A percentile compares a stretch with the other conserved stretches of the same genome.
phyloP scores from a whole-genome alignment of 2,797 vertebrate genomes.

The Phalanger gymnotis region DNA sequence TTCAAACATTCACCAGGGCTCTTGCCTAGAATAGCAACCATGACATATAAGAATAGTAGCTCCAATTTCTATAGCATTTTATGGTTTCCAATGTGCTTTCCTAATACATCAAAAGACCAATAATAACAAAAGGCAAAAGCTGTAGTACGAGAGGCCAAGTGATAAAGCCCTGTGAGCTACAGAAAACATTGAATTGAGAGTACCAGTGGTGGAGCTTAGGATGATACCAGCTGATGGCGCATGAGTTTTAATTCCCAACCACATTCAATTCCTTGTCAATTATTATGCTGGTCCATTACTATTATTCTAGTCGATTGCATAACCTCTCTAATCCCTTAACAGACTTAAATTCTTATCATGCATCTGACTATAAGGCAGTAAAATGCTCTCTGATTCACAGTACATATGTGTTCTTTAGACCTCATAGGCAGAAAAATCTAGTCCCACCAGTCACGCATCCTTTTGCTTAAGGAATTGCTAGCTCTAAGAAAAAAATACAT shows the following conservation, averaged over 20 bases:
- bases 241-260: slow-evolving; percentile 1
- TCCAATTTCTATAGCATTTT: background rate
- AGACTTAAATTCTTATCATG: background rate
- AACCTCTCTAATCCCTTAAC: background rate
- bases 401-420: slow-evolving; percentile 22
- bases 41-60: background rate
- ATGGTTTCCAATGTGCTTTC: background rate
- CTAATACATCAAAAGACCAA: background rate
- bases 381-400: slow-evolving; percentile 20
- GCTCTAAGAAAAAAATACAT: background rate
- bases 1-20: background rate
- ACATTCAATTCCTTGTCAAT: background rate
- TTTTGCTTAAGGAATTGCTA: background rate
- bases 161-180: background rate
- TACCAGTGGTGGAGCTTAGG: background rate
- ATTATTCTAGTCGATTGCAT: background rate
- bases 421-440: slow-evolving; percentile 9
- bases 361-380: background rate
- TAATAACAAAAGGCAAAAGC: slow-evolving; percentile 9
- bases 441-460: background rate
- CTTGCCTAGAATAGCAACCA: background rate
- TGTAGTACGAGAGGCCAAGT: background rate
- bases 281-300: background rate
- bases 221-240: slow-evolving; percentile 6
- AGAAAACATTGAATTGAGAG: background rate